Percentiles rank a stretch among this genome's conserved stretches.
phyloP scores from a whole-genome alignment of 2,888 invertebrate genomes.

The Formica aserva region DNA sequence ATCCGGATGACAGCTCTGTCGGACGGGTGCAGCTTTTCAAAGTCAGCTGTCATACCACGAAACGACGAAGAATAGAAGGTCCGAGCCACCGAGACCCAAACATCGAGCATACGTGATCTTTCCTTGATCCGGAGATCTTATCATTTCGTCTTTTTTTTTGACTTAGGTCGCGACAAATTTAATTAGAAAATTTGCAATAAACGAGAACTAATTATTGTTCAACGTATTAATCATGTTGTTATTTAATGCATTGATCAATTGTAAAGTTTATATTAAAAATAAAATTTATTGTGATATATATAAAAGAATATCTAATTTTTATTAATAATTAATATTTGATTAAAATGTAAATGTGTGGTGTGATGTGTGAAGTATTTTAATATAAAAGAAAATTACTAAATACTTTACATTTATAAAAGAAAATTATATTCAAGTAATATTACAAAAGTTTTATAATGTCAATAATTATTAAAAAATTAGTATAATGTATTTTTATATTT shows the following conservation, averaged over 20 bases:
- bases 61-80: slow-evolving; percentile 66
- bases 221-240: slow-evolving; percentile 6
- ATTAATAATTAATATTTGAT: not conserved
- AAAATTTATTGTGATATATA: not conserved
- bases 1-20: slow-evolving; percentile 77
- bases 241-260: slow-evolving; percentile 14
- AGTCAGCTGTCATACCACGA: slow-evolving; percentile 78
- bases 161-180: slow-evolving; percentile 23
- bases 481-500: not conserved
- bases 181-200: slow-evolving; percentile 24
- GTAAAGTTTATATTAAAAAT: not conserved
- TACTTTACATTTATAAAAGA: not conserved
- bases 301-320: not conserved
- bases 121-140: slow-evolving; percentile 55
- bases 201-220: slow-evolving; percentile 20
- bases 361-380: not conserved
- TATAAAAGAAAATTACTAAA: not conserved
- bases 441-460: not conserved
- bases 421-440: not conserved
- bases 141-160: slow-evolving; percentile 9
- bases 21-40: slow-evolving; percentile 83
- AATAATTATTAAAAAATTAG: not conserved
- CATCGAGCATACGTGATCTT: slow-evolving; percentile 54
- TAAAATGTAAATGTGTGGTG: not conserved
- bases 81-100: slow-evolving; percentile 66